Base-by-base conservation (phyloP, 2,888 invertebrate species). In the Synanthedon vespiformis region DNA sequence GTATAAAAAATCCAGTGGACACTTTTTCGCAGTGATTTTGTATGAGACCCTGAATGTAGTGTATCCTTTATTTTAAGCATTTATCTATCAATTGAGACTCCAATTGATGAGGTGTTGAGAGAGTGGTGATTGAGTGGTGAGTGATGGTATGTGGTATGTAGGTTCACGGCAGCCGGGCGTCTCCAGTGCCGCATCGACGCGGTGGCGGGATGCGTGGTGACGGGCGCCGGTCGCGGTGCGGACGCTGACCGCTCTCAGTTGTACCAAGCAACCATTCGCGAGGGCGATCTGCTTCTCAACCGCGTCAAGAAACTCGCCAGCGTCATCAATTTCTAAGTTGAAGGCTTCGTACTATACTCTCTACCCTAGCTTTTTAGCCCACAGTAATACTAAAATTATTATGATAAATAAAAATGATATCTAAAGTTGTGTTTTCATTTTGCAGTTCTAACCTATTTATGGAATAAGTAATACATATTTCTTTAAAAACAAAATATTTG, bases 131-230 rank as follows among this genome's bases (percentile, higher is more conserved):
- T 18, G 34, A 34, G 0, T 8, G 34, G 8, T 34, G 6, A 34
- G 8, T 34, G 10, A 34, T 34, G 34, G 34, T 34, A 34, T 34
- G 10, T 34, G 34, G 34, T 22, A 34, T 10, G 92, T 53, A 93
- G 97, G 52, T 98, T 98, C 77, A 99, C 99, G 58, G 96, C 99
- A 6, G 95, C 97, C n/a, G 99, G 99, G 1, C 91, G 98, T 41
- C 89, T 99, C 47, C 97, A 98, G 70, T 98, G 98, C 77, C 98
- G 98, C 76, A 98, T 99, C 57, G 99, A 99, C 87, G 95, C 98
- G 61, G 98, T 99, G 22, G 94, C 94, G 3, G 95, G 95, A 14
- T 94, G 99, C 70, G 98, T 99, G 6, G 98, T 99, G 81, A 99
- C 99, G 12, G 88, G 88, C 52, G 78, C 87, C 40, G 88, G 88